Evolutionary conservation across 2,888 invertebrate species (phyloP), one percentile per base, ranked within the genome.

Genomic region (Microplitis manilae): DNA sequence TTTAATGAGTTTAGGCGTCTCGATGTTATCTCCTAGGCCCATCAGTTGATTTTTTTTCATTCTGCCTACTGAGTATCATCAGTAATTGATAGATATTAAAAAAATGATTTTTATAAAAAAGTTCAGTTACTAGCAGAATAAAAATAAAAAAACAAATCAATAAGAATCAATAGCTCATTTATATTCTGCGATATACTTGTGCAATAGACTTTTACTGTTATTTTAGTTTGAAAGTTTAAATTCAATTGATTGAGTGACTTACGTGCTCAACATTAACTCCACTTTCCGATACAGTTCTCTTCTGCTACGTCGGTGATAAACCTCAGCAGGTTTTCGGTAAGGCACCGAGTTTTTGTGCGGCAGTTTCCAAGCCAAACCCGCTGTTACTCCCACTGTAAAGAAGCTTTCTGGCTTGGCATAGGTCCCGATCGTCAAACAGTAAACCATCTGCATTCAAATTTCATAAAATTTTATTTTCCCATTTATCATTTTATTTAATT

Each of bases 301-400:
- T 83, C 94, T 90, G 80, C 92, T 94, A 68, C 90, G 90, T 83
- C 94, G 92, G 86, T 94, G 94, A 82, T 89, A 89, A 79, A 93
- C 92, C 79, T 92, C 91, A 20, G 91, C 87, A 6, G 87, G 85
- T 76, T 87, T 86, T 78, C 87, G 81, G 75, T 83, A 82, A 2
- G 91, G 85, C 73, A 91, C 91, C 68, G 91, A 90, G 83, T 91
- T 90, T 77, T 81, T 81, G 82, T 94, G 94, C 0, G 96, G 96
- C 65, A 96, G 87, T 84, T 95, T 94, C 92, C 94, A 96, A 1
- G 96, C 95, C 83, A 96, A 89, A 0, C 95, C 95, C 0, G 95
- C 94, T 0, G 95, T 96, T 70, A 93, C 91, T 0, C 95, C 95
- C 84, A 94, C 91, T 8, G 94, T 92, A 79, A 95, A 92, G 68